Conservation (phyloP, 92 coral and sea anemone species). For the Pocillopora grandis region DNA sequence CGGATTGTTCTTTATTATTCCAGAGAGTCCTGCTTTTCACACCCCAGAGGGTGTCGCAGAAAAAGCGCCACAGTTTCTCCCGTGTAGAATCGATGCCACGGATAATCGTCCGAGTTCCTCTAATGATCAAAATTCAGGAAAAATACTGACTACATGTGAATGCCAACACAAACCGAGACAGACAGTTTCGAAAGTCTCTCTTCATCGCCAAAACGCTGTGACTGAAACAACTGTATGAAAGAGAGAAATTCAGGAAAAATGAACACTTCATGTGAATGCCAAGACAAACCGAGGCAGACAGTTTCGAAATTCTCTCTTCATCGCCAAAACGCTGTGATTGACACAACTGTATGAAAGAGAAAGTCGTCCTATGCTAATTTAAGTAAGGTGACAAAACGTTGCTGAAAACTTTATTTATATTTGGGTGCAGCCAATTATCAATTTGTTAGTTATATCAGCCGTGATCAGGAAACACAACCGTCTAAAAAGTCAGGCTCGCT, state of each 20-base stretch:
- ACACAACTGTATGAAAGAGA: not conserved
- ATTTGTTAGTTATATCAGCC: too few relatives aligned
- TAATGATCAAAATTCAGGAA: not conserved
- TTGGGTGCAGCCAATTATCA: too few relatives aligned
- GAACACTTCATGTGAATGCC: not conserved
- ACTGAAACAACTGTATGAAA: not conserved
- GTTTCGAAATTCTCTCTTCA: not conserved
- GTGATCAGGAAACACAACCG: too few relatives aligned
- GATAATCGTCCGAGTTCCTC: not conserved
- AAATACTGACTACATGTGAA: not conserved
- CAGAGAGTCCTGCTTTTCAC: conserved; percentile 18
- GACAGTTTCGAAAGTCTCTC: not conserved
- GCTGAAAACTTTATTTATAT: too few relatives aligned
- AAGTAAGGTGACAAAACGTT: too few relatives aligned
- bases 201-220: not conserved
- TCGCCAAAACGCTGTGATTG: not conserved
- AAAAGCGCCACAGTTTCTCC: not conserved
- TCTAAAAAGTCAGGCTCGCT: too few relatives aligned
- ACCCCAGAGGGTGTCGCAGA: not conserved
- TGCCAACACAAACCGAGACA: not conserved
- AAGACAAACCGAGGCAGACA: not conserved
- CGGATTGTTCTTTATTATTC: conserved; percentile 18
- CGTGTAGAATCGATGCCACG: not conserved
- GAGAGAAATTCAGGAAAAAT: not conserved
- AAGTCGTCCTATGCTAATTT: too few relatives aligned